Conservation (phyloP, 1,140 invertebrate species). For the Rhizoglyphus robini region DNA sequence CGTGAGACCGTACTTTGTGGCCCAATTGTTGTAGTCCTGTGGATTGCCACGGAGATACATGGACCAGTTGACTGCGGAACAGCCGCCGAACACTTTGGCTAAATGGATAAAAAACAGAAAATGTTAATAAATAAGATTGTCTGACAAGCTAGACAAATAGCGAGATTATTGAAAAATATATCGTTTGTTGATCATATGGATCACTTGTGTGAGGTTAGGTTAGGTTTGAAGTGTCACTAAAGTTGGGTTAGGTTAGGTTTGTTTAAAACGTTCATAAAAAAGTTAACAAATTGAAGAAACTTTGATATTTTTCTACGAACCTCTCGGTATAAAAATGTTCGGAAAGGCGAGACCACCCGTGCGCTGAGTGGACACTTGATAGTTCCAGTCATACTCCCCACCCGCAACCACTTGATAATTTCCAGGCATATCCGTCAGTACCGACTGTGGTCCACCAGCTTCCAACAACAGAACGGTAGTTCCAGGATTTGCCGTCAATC, state of each 20-base stretch:
- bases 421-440: slow-evolving; percentile 71
- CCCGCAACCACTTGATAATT: slow-evolving; percentile 69
- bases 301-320: no score
- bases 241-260: no score
- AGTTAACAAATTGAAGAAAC: no score
- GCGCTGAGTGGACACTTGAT: slow-evolving; percentile 65
- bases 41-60: slow-evolving; percentile 82
- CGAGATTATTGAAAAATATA: no score
- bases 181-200: no score
- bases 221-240: no score
- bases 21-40: slow-evolving; percentile 83
- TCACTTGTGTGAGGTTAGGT: no score
- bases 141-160: no score
- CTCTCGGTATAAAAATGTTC: slow-evolving; percentile 35
- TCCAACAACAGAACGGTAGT: slow-evolving; percentile 60
- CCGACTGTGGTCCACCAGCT: slow-evolving; percentile 77
- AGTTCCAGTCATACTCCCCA: no score
- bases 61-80: slow-evolving; percentile 84
- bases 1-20: slow-evolving; percentile 51
- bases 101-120: no score
- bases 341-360: slow-evolving; percentile 59
- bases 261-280: no score
- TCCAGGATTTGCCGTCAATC: slow-evolving; percentile 55
- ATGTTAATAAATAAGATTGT: no score
- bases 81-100: slow-evolving; percentile 45